phyloP scores from a whole-genome alignment of 2,113 vertebrate genomes.

The Theropithecus gelada region DNA sequence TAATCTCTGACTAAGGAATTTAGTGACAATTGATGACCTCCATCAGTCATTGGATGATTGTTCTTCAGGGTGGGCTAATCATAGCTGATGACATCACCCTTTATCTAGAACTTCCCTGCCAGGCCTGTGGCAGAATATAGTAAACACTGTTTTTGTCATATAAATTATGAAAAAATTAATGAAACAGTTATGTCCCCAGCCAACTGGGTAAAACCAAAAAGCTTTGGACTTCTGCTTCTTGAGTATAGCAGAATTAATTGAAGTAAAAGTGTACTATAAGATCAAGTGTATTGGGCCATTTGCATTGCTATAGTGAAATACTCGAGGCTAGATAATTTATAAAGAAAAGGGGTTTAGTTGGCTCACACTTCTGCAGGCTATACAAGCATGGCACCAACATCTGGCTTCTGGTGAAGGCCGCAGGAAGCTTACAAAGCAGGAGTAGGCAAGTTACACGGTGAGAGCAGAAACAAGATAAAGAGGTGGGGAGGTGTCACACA shows the following conservation, averaged over 20 bases:
- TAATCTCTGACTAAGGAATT: neutral
- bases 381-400: too few relatives aligned
- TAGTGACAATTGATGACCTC: neutral
- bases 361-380: too few relatives aligned
- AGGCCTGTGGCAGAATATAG: neutral
- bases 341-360: too few relatives aligned
- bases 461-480: too few relatives aligned
- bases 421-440: too few relatives aligned
- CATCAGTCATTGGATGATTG: neutral
- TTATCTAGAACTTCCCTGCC: neutral
- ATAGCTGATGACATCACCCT: neutral
- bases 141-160: neutral
- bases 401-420: too few relatives aligned
- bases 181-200: neutral
- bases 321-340: too few relatives aligned
- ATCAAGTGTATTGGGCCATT: neutral
- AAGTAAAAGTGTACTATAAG: neutral
- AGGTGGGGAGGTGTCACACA: too few relatives aligned
- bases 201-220: neutral
- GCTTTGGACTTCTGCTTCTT: neutral
- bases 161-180: conserved; percentile 9
- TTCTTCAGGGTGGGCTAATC: conserved; percentile 4
- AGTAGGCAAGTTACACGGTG: too few relatives aligned
- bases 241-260: neutral
- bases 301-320: too few relatives aligned